A percentile compares a stretch with the other conserved stretches of the same genome.
Conservation (phyloP, 2,113 vertebrate species). For the Rhegmatorhina hoffmannsi region DNA sequence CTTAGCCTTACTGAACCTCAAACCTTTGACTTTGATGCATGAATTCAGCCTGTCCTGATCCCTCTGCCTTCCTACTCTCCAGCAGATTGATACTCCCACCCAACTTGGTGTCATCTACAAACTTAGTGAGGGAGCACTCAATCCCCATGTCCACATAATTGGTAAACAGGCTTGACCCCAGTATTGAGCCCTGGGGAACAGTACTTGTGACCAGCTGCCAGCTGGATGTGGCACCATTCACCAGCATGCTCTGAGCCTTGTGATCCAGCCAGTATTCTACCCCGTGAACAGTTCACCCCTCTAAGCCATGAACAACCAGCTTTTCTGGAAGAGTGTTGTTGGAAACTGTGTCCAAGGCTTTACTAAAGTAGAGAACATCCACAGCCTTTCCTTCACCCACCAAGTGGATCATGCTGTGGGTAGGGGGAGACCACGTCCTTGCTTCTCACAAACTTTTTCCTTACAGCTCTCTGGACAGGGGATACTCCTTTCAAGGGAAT, state of each 20-base stretch:
- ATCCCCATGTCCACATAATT: neutral
- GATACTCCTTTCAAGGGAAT: neutral
- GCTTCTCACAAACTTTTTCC: neutral
- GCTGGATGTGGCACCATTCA: neutral
- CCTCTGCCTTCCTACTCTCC: neutral
- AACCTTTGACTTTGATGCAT: neutral
- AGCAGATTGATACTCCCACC: neutral
- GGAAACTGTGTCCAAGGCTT: neutral
- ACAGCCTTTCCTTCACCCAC: neutral
- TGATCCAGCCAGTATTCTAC: neutral
- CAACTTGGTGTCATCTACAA: neutral
- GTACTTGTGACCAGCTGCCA: neutral
- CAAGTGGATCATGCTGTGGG: neutral
- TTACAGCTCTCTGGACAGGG: neutral
- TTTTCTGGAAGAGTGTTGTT: neutral
- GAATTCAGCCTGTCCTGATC: neutral
- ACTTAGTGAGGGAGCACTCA: neutral
- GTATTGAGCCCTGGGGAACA: neutral
- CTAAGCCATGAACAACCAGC: neutral
- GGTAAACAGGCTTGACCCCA: neutral
- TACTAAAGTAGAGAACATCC: neutral
- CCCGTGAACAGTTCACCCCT: neutral
- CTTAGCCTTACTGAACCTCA: neutral
- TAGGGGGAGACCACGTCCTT: neutral
- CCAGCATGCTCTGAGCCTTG: neutral